Base-by-base conservation (phyloP, 2,888 invertebrate genomes). In the Hoplodrina blanda region DNA sequence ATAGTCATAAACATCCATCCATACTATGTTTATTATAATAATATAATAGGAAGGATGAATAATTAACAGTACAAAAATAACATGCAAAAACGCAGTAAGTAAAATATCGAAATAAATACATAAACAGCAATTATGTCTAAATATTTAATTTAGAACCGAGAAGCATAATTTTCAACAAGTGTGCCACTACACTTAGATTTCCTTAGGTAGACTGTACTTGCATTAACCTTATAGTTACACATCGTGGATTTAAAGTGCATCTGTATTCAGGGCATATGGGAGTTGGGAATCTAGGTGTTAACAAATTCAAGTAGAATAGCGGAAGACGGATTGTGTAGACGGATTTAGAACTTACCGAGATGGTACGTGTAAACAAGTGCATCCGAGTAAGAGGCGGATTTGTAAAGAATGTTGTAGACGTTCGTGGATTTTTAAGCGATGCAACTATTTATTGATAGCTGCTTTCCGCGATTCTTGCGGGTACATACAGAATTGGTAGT, bases 231-330 rank as follows among this genome's bases (percentile, higher is more conserved):
- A 63, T 15, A 65, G 33, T 55, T 74, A 17, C n/a, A 33, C 61
- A 49, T 33, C 13, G 17, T 41, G 25, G 41, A 41, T 53, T 55
- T 37, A 57, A 67, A 80, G 37, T 75, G 62, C 65, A 80, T 76
- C 68, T 65, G 15, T 68, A 76, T 80, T 75, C 76, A 37, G n/a
- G 30, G 17, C 59, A 60, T 11, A n/a, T 3, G 20, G 7, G 20
- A 56, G 50, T 56, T 20, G 10, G 17, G 1, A 66, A 46, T 57
- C 44, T 52, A 19, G 56, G 44, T 66, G 63, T 66, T 73, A 64
- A 67, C 63, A 64, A 53, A 62, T 59, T 69, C 33, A 54, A 65
- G 25, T 19, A 49, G 50, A 62, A 68, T 50, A 49, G n/a, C 6
- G 17, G 49, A 56, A 53, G 30, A 67, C 19, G 13, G 57, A 78